Conservation (phyloP, 1,140 invertebrate species). For the Hyles vespertilio region DNA sequence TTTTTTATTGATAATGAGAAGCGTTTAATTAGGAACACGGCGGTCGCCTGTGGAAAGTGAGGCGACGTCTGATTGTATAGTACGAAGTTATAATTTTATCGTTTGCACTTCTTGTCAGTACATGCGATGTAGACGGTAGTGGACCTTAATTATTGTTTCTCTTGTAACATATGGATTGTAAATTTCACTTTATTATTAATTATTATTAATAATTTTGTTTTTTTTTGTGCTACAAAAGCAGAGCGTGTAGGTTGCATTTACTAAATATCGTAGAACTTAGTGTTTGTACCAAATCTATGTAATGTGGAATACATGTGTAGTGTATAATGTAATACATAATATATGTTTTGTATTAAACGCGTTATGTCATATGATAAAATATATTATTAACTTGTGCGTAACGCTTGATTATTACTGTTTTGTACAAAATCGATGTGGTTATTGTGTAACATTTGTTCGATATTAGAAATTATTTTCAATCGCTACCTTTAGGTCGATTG, state of each 20-base stretch:
- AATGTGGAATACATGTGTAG: slow-evolving; percentile 22
- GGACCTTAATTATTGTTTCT: slow-evolving; percentile 3
- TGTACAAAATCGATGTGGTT: too few species aligned
- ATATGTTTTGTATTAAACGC: background rate
- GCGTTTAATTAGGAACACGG: background rate
- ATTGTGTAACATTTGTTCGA: too few species aligned
- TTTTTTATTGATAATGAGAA: slow-evolving; percentile 24
- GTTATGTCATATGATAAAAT: background rate
- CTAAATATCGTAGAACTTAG: slow-evolving; percentile 70
- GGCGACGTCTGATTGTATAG: slow-evolving; percentile 5
- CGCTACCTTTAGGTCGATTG: too few species aligned
- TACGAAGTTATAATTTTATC: slow-evolving; percentile 4
- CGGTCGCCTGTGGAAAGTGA: background rate
- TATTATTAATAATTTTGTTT: slow-evolving; percentile 19
- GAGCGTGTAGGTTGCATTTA: slow-evolving; percentile 69
- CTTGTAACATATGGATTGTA: slow-evolving; percentile 45
- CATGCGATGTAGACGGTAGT: slow-evolving; percentile 14
- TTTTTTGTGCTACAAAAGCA: slow-evolving; percentile 37
- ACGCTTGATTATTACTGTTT: too few species aligned
- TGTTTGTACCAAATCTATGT: slow-evolving; percentile 66
- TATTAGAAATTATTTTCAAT: too few species aligned
- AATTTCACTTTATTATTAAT: slow-evolving; percentile 27
- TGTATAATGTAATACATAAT: background rate
- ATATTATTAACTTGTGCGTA: background rate
- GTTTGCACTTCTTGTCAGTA: slow-evolving; percentile 1